phyloP scores from a whole-genome alignment of 2,888 invertebrate species.

The Bugulina stolonifera region DNA sequence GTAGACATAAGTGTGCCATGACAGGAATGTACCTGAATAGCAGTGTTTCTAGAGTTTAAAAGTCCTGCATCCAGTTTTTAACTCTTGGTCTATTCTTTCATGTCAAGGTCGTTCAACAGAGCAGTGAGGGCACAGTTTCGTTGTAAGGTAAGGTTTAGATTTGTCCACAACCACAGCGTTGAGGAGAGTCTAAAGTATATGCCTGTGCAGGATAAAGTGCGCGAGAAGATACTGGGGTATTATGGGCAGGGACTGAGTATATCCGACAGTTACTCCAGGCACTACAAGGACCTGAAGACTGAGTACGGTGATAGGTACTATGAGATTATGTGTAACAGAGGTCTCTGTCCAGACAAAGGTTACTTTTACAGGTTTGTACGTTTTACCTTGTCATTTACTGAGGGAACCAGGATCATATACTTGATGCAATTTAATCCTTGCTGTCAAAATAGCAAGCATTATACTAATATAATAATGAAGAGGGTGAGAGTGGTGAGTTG shows the following conservation, averaged over 20 bases:
- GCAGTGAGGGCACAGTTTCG: background rate
- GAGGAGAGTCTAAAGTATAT: constrained; percentile 11
- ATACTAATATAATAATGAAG: too few species aligned
- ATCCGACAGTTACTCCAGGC: constrained; percentile 5
- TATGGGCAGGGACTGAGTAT: background rate
- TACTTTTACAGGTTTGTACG: constrained; percentile 23
- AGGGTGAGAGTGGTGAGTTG: too few species aligned
- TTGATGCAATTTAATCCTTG: background rate
- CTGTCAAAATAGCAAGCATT: too few species aligned
- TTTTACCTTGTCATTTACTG: too few species aligned
- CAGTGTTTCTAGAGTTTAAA: too few species aligned
- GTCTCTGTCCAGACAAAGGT: constrained; percentile 11
- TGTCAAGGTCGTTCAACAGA: too few species aligned
- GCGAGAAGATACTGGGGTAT: background rate
- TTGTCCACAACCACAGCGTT: background rate
- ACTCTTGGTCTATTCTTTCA: too few species aligned
- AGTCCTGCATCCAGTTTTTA: too few species aligned
- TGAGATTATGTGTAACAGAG: constrained; percentile 6
- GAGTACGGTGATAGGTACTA: constrained; percentile 5
- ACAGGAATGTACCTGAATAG: too few species aligned
- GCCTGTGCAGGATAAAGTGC: background rate
- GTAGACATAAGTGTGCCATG: too few species aligned
- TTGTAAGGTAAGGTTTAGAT: constrained; percentile 1
- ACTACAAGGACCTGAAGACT: constrained; percentile 11
- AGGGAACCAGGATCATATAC: too few species aligned